A percentile compares a stretch with the other conserved stretches of the same genome.
Evolutionary conservation across 2,113 vertebrate species (phyloP).

Genomic region (Deroptyus accipitrinus): DNA sequence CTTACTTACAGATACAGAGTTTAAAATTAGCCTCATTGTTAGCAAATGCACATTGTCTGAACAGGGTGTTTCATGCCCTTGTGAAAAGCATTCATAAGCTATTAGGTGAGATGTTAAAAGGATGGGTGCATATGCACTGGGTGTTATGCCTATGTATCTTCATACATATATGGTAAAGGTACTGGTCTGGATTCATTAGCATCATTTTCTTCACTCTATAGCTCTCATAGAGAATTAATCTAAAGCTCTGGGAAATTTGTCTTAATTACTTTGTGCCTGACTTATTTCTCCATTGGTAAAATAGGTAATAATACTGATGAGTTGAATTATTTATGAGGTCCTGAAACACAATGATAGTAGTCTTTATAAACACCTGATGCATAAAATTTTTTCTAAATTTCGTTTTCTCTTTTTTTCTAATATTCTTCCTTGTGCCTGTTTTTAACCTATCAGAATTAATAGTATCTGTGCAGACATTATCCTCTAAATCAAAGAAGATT

Average conservation of each 20-base stretch:
- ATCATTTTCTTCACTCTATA: not conserved
- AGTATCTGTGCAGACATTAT: not conserved
- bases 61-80: not conserved
- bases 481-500: not conserved
- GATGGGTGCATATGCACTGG: fast-evolving
- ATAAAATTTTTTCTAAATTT: not conserved
- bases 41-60: not conserved
- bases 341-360: not conserved
- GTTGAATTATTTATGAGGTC: not conserved
- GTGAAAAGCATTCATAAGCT: not conserved
- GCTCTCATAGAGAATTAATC: not conserved
- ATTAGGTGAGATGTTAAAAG: not conserved
- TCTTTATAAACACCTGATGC: not conserved
- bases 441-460: not conserved
- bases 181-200: not conserved
- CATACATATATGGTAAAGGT: not conserved
- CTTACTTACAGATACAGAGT: not conserved
- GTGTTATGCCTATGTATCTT: not conserved
- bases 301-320: not conserved
- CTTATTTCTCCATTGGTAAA: not conserved
- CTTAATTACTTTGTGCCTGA: not conserved
- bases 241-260: not conserved
- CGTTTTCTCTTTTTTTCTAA: not conserved
- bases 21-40: not conserved
- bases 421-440: not conserved